Base-by-base conservation (phyloP, 1,140 invertebrate genomes). In the Drosophila guanche region DNA sequence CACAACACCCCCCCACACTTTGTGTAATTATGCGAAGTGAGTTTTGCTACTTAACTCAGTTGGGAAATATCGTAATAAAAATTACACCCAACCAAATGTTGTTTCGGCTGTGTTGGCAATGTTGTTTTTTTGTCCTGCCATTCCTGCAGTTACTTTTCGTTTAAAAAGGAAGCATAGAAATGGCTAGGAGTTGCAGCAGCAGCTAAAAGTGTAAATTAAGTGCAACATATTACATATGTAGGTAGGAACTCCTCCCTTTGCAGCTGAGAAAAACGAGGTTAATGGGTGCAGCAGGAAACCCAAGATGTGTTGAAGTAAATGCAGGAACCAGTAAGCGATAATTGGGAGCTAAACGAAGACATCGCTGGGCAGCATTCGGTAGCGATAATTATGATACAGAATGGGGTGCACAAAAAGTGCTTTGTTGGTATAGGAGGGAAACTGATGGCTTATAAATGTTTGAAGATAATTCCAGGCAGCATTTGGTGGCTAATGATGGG, bases 21-120 rank as follows among this genome's bases (percentile, higher is more conserved):
- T 59, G 41, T 61, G 65, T 77, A 83, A 83, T 83, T 83, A 83
- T 75, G 69, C 69, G 75, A 62, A 72, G 57, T 80, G 56, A 83
- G 74, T 70, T 54, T 60, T 70, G 57, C 78, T 81, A 81, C 79
- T 83, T 77, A 76, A 60, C 74, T 83, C 69, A 51, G 60, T 75
- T 70, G 79, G 63, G 79, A 83, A 83, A 83, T 81, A 68, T 68
- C 55, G 55, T 68, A 56, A 81, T 63, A 80, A 58, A 72, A 79
- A 75, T 79, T 59, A 65, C 48, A 65, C 25, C 62, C 45, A 42
- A 40, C 50, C 45, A 56, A 33, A 12, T 56, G 51, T 41, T 56
- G 25, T 22, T 61, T 43, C 20, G 16, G 37, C 3, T 27, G 27
- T 20, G 16, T 42, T 20, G n/a, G n/a, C n/a, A n/a, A n/a, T 16